These are phyloP conservation scores for Musca domestica DNA, from an alignment of 1,140 invertebrate genomes.

Conservation along the genomic window DNA sequence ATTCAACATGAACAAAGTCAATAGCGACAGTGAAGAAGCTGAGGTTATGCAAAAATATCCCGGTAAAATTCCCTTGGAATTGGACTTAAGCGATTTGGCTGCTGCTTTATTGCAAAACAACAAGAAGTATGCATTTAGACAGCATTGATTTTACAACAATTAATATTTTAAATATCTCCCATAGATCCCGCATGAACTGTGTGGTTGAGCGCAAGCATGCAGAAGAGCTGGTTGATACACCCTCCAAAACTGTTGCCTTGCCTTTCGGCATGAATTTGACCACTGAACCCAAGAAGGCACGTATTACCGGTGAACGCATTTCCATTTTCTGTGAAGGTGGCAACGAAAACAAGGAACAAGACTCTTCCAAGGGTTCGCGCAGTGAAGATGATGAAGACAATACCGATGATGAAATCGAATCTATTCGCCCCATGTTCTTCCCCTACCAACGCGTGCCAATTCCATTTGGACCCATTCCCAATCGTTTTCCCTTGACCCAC, in stretches of 20 bases:
- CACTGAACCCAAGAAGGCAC: conserved; percentile 70
- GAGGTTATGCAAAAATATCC: conserved; percentile 63
- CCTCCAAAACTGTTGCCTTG: conserved; percentile 63
- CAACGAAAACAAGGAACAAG: conserved; percentile 57
- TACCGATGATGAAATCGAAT: conserved; percentile 44
- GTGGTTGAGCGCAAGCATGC: conserved; percentile 80
- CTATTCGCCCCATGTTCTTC: conserved; percentile 50
- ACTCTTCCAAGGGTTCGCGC: conserved; percentile 19
- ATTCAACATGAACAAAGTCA: conserved; percentile 11
- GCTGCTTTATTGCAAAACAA: conserved; percentile 74
- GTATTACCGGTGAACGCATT: conserved; percentile 78
- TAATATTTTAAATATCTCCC: background rate
- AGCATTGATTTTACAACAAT: background rate
- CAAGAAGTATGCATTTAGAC: conserved; percentile 59
- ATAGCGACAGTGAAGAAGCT: conserved; percentile 53
- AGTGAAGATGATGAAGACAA: conserved; percentile 39
- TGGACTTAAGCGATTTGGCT: conserved; percentile 77
- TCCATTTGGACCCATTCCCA: conserved; percentile 50
- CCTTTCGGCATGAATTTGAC: conserved; percentile 69
- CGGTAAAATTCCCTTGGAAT: conserved; percentile 73
- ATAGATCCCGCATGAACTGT: conserved; percentile 77
- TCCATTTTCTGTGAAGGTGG: conserved; percentile 83
- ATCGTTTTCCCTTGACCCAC: conserved; percentile 50
- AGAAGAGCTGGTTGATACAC: conserved; percentile 76
- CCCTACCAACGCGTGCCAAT: conserved; percentile 52